phyloP scores from a whole-genome alignment of 2,113 vertebrate genomes.

The Ceuthmochares aereus region DNA sequence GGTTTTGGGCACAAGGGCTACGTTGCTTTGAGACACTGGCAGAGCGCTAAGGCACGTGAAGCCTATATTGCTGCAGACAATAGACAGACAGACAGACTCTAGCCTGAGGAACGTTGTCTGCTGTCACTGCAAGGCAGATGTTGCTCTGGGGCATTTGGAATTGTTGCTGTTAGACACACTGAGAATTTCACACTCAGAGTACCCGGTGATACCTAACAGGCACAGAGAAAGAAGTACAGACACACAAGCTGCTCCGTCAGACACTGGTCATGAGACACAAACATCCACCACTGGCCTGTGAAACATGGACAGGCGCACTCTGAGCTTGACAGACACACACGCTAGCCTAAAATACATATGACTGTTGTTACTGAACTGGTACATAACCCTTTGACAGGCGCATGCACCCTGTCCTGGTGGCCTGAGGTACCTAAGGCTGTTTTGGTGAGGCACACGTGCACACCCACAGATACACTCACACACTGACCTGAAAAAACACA shows the following conservation, averaged over 20 bases:
- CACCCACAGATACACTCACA: background rate
- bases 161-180: background rate
- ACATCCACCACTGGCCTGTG: background rate
- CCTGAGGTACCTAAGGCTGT: fast-evolving
- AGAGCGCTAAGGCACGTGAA: fast-evolving
- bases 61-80: background rate
- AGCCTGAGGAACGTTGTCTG: fast-evolving
- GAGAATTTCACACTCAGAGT: background rate
- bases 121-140: background rate
- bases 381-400: background rate
- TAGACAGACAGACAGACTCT: background rate
- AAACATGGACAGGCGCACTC: background rate
- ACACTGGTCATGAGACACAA: background rate
- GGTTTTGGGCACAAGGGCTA: background rate
- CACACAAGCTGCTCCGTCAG: background rate
- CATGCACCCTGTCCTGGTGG: background rate
- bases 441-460: background rate
- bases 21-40: background rate
- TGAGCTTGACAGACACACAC: background rate
- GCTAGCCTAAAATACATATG: background rate
- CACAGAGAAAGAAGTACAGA: background rate
- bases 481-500: background rate
- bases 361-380: background rate
- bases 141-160: background rate
- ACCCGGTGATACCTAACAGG: fast-evolving